Evolutionary conservation across 2,797 vertebrate species (phyloP).

Genomic region (Psittacula echo): DNA sequence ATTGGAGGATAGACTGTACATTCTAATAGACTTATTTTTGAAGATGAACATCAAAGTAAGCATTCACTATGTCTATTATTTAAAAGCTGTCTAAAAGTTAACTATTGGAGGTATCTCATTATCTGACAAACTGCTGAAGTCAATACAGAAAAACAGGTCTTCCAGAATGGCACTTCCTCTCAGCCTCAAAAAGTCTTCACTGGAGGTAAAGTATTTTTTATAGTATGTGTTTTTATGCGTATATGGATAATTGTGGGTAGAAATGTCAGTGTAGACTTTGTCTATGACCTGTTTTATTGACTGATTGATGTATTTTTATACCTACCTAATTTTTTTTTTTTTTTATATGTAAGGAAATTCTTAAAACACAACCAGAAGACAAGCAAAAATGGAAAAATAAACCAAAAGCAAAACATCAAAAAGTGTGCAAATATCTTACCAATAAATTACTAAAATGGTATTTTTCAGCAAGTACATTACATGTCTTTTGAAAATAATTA

Average conservation of each 20-base stretch:
- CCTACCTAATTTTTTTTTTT: not conserved
- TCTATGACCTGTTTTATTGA: not conserved
- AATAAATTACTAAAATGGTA: not conserved
- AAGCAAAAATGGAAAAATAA: not conserved
- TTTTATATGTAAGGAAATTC: not conserved
- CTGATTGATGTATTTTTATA: not conserved
- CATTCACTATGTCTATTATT: not conserved
- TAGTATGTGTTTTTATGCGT: not conserved
- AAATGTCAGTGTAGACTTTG: not conserved
- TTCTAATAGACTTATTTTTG: not conserved
- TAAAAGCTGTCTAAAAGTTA: not conserved
- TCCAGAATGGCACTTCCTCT: not conserved
- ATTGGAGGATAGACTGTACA: not conserved
- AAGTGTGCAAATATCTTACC: not conserved
- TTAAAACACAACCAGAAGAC: not conserved
- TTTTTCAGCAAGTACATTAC: not conserved
- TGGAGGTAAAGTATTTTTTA: not conserved
- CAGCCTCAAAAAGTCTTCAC: not conserved
- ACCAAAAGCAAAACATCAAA: not conserved
- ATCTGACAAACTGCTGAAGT: not conserved
- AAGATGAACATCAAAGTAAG: not conserved
- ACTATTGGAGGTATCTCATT: not conserved
- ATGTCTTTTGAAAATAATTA: not conserved
- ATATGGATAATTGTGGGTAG: not conserved
- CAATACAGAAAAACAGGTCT: not conserved